Evolutionary conservation across 2,113 vertebrate genomes (phyloP).

Genomic region (Labeo rohita): DNA sequence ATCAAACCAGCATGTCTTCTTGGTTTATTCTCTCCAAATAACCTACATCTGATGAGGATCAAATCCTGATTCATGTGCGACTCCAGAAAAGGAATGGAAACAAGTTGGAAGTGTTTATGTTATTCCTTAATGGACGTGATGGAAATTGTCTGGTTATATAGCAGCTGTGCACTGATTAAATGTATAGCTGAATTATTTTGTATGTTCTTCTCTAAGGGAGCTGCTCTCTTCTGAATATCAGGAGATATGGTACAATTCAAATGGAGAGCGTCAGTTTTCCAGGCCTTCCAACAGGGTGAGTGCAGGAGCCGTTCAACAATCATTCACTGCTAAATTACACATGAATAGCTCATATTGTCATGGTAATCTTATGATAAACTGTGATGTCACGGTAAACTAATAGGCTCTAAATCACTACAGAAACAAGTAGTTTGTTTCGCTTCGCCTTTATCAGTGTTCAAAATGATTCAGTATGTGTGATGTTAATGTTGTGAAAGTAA

Average conservation of each 20-base stretch:
- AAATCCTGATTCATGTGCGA: slow-evolving; percentile 15
- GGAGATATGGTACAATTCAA: slow-evolving; percentile 84
- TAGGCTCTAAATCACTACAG: neutral
- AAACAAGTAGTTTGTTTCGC: neutral
- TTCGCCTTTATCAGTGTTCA: neutral
- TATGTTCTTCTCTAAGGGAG: slow-evolving; percentile 74
- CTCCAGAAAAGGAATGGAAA: neutral
- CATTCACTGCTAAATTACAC: slow-evolving; percentile 5
- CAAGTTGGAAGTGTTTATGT: slow-evolving; percentile 25
- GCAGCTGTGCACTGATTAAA: slow-evolving; percentile 7
- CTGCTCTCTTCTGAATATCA: slow-evolving; percentile 88
- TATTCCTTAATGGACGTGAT: neutral
- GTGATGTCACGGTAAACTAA: neutral
- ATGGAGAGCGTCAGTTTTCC: slow-evolving; percentile 74
- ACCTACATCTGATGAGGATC: neutral
- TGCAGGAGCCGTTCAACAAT: slow-evolving; percentile 24
- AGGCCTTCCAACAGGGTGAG: slow-evolving; percentile 79
- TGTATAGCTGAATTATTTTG: slow-evolving; percentile 30
- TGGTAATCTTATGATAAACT: slow-evolving; percentile 8
- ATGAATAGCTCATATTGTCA: neutral
- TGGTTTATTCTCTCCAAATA: neutral
- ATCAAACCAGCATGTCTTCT: neutral
- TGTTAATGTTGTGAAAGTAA: neutral
- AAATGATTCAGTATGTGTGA: neutral
- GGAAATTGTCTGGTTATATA: neutral